Evolutionary conservation across 1,140 invertebrate genomes (phyloP), one percentile per base, ranked within the genome.

Genomic region (Elysia chlorotica): DNA sequence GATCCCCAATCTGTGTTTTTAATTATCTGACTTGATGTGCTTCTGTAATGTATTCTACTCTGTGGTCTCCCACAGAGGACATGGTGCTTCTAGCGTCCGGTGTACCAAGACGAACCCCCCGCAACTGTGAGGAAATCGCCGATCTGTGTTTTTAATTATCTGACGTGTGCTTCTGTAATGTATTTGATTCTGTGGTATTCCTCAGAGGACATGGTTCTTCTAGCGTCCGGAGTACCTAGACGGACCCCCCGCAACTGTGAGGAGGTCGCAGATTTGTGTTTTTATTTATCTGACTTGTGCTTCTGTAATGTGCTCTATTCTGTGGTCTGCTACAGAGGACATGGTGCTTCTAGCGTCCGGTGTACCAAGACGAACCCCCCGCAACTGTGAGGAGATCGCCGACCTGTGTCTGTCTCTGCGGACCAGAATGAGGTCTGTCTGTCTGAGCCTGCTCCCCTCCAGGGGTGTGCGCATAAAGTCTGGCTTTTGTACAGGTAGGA

Each of bases 401-500:
- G 33, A 69, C 48, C 19, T 69, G 48, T 69, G 66, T 25, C 31
- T 69, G 28, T 36, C 48, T 28, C 31, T 69, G 33, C 36, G 53
- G 23, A 36, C 14, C 3, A 30, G 53, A 23, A 57, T 41, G 53
- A 30, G 25, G 2, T 56, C 31, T 33, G 48, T 57, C 33, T 36
- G 30, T 35, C 23, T 54, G 33, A 33, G 57, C 25, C 35, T 36
- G n/a, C 19, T 57, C 6, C n/a, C 19, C 3, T 2, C 10, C 4
- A 23, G 37, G 28, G 66, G 66, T 3, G 30, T 69, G 4, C 2
- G 31, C 4, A 33, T 69, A 2, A 30, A 53, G 30, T 69, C 57
- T 36, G 66, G 66, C 25, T 48, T 69, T 6, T 33, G 53, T 23
- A 56, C 66, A 57, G 66, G 66, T 69, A n/a, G n/a, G n/a, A n/a